These are phyloP conservation scores for Saturnia japonica DNA, from an alignment of 2,888 invertebrate species.

Conservation along the genomic window DNA sequence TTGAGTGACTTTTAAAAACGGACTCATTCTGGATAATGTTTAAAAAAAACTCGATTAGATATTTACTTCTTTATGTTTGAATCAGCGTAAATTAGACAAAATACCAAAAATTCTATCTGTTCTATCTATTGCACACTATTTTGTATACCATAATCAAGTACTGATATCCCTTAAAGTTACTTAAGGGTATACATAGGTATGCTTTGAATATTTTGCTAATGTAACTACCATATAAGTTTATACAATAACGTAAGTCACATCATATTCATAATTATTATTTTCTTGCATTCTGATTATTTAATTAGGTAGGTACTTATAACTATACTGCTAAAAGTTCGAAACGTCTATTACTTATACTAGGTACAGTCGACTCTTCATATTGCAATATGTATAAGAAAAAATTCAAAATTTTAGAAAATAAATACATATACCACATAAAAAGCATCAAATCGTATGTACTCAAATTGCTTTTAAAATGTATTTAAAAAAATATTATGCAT, in stretches of 20 bases:
- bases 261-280: constrained; percentile 1
- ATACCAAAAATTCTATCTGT: constrained; percentile 3
- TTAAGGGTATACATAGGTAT: background rate
- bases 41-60: background rate
- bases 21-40: background rate
- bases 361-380: constrained; percentile 16
- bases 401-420: background rate
- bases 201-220: constrained; percentile 1
- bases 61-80: constrained; percentile 7
- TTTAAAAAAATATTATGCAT: constrained; percentile 12
- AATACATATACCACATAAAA: background rate
- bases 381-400: background rate
- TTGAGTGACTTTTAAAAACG: background rate
- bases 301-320: constrained; percentile 15
- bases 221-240: constrained; percentile 20
- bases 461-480: background rate
- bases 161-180: background rate
- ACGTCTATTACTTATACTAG: constrained; percentile 16
- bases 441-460: background rate
- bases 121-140: background rate
- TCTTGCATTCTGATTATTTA: constrained; percentile 28
- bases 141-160: background rate
- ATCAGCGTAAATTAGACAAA: constrained; percentile 10
- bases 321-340: constrained; percentile 30
- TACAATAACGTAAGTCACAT: constrained; percentile 25